Evolutionary conservation across 2,113 vertebrate species (phyloP).

Genomic region (Chlamydotis undulata): DNA sequence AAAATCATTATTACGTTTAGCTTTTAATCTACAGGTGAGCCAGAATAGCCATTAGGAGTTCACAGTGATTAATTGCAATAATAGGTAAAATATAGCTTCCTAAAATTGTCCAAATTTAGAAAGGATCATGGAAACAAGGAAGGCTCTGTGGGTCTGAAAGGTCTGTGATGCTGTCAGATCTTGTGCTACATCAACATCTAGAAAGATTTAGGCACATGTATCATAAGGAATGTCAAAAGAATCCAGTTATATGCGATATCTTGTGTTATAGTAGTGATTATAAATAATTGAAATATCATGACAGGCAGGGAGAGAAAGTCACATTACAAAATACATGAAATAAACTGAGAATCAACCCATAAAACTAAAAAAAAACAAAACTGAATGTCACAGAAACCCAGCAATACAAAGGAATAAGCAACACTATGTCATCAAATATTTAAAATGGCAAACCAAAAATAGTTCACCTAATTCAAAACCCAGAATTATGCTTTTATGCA

Average conservation of each 20-base stretch:
- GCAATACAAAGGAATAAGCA: not conserved
- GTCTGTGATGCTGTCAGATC: not conserved
- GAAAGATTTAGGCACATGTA: not conserved
- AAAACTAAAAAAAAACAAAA: not conserved
- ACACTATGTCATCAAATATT: not conserved
- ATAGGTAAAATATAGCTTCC: not conserved
- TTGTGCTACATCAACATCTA: not conserved
- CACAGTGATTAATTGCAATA: not conserved
- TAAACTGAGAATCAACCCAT: not conserved
- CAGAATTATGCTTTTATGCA: not conserved
- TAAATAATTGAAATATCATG: conserved; percentile 1
- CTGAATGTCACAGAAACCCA: not conserved
- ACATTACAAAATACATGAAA: not conserved
- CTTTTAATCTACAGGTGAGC: not conserved
- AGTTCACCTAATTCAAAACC: not conserved
- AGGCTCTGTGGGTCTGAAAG: not conserved
- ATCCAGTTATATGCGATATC: not conserved
- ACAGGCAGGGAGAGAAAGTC: not conserved
- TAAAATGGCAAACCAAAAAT: conserved; percentile 3
- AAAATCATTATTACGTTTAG: not conserved
- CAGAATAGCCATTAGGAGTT: not conserved
- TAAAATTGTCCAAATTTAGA: not conserved
- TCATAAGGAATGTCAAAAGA: not conserved
- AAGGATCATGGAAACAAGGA: not conserved
- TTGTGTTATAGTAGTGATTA: not conserved